A percentile compares a stretch with the other conserved stretches of the same genome.
Conservation (phyloP, 2,797 vertebrate genomes). For the Rhinatrema bivittatum region DNA sequence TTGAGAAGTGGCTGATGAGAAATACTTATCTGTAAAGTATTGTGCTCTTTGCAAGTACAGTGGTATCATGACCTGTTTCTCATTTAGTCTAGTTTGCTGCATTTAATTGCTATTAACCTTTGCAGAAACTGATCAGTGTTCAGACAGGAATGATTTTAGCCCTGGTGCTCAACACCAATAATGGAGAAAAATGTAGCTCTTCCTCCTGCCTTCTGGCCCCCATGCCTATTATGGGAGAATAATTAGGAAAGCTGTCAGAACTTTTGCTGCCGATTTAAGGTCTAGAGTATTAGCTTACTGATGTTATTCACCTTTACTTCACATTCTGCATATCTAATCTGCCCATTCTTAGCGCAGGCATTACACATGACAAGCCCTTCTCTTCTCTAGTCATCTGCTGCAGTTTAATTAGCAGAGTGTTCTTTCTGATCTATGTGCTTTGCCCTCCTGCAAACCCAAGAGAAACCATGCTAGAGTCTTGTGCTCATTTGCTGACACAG, state of each 20-base stretch:
- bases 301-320: conserved; percentile 54
- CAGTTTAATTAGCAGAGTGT: conserved; percentile 67
- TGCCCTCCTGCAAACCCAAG: conserved; percentile 54
- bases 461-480: conserved; percentile 48
- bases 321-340: conserved; percentile 60
- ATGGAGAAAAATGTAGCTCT: conserved; percentile 64
- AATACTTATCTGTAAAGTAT: conserved; percentile 43
- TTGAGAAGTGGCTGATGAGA: conserved; percentile 44
- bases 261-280: conserved; percentile 48
- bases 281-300: conserved; percentile 40
- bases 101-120: conserved; percentile 88
- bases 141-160: conserved; percentile 75
- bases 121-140: conserved; percentile 71
- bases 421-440: conserved; percentile 59
- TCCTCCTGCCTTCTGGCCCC: conserved; percentile 57
- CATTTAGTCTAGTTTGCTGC: conserved; percentile 72
- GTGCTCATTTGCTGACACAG: conserved; percentile 62
- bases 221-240: conserved; percentile 58
- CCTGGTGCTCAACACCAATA: conserved; percentile 56
- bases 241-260: conserved; percentile 70
- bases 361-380: conserved; percentile 54
- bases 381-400: conserved; percentile 47
- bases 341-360: conserved; percentile 46
- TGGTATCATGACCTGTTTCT: conserved; percentile 64
- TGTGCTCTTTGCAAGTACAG: conserved; percentile 58